Percentiles rank a stretch among this genome's conserved stretches.
phyloP scores from a whole-genome alignment of 1,140 invertebrate genomes.

The Hyphantria cunea region DNA sequence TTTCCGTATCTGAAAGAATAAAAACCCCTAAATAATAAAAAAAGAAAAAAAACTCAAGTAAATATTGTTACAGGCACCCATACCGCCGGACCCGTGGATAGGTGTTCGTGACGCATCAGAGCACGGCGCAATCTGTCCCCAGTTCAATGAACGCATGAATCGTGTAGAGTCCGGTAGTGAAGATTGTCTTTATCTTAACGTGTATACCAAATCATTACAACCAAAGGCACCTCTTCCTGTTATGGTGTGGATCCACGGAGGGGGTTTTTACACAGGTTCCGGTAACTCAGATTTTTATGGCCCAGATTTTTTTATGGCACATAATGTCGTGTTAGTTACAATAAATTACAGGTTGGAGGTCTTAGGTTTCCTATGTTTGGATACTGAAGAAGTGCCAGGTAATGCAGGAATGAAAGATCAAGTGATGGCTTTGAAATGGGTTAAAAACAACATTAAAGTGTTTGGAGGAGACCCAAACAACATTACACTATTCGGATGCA shows the following conservation, averaged over 20 bases:
- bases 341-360: slow-evolving; percentile 85
- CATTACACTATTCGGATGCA: slow-evolving; percentile 87
- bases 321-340: slow-evolving; percentile 84
- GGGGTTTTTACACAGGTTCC: slow-evolving; percentile 85
- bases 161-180: slow-evolving; percentile 77
- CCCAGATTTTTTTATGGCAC: slow-evolving; percentile 84
- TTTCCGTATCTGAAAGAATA: no score
- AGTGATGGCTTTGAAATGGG: slow-evolving; percentile 83
- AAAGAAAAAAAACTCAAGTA: not conserved
- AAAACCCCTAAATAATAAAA: no score
- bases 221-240: slow-evolving; percentile 81
- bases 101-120: slow-evolving; percentile 72
- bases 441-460: slow-evolving; percentile 83
- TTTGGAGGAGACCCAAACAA: slow-evolving; percentile 83
- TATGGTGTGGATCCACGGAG: slow-evolving; percentile 90
- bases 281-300: slow-evolving; percentile 82
- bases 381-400: slow-evolving; percentile 82
- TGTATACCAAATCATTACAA: slow-evolving; percentile 82
- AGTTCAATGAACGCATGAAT: slow-evolving; percentile 63
- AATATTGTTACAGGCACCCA: slow-evolving; percentile 60
- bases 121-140: slow-evolving; percentile 79
- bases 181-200: slow-evolving; percentile 90
- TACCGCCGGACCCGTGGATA: slow-evolving; percentile 75
- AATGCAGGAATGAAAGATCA: slow-evolving; percentile 88
- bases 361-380: slow-evolving; percentile 81